Evolutionary conservation across 2,888 invertebrate genomes (phyloP).

Genomic region (Cylindroiulus punctatus): DNA sequence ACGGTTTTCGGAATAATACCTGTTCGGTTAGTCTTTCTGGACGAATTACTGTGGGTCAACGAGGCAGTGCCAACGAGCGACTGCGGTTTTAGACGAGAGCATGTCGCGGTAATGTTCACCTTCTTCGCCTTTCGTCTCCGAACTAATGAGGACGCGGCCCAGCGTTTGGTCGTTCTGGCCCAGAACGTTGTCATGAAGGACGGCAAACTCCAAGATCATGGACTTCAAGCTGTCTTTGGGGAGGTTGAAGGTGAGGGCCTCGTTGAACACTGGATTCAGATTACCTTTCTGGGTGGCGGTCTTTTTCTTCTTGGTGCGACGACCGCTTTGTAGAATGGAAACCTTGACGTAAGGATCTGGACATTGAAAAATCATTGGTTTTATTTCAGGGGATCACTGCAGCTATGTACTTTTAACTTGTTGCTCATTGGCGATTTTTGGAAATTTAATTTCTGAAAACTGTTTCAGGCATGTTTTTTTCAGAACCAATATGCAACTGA

Average conservation of each 20-base stretch:
- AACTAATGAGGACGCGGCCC: slow-evolving; percentile 70
- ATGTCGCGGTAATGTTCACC: slow-evolving; percentile 57
- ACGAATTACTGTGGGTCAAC: slow-evolving; percentile 55
- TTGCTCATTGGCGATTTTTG: no score
- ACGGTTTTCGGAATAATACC: background rate
- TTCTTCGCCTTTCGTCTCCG: slow-evolving; percentile 59
- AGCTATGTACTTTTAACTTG: no score
- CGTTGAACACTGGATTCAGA: slow-evolving; percentile 70
- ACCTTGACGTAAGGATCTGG: slow-evolving; percentile 70
- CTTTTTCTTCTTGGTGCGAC: slow-evolving; percentile 69
- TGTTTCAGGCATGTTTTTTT: no score
- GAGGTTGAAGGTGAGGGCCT: slow-evolving; percentile 69
- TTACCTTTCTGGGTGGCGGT: slow-evolving; percentile 69
- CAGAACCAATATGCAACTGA: no score
- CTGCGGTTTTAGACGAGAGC: slow-evolving; percentile 57
- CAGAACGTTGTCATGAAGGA: slow-evolving; percentile 73
- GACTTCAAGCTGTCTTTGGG: slow-evolving; percentile 70
- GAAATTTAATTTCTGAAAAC: no score
- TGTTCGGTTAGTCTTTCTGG: background rate
- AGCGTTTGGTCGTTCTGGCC: slow-evolving; percentile 71
- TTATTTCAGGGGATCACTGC: background rate
- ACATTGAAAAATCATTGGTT: slow-evolving; percentile 56
- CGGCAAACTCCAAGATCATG: slow-evolving; percentile 71
- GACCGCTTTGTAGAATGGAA: slow-evolving; percentile 67
- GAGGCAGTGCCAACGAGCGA: slow-evolving; percentile 58